These are phyloP conservation scores for Myrmecophaga tridactyla DNA, from an alignment of 2,113 vertebrate genomes.

Conservation along the genomic window DNA sequence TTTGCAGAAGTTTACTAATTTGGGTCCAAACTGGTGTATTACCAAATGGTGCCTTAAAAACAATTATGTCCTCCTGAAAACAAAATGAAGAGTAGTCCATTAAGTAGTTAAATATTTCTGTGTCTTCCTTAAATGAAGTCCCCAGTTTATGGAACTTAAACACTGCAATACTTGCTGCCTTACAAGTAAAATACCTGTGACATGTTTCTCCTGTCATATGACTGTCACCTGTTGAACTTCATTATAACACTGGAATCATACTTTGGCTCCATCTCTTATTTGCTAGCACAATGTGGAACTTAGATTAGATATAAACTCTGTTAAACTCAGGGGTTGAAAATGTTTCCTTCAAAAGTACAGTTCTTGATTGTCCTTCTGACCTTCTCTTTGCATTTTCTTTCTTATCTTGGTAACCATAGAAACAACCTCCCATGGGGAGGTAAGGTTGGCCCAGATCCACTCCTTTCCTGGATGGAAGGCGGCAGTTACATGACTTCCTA, in stretches of 20 bases:
- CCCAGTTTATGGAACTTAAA: neutral
- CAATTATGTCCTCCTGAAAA: neutral
- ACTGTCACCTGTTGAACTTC: neutral
- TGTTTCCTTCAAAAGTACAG: neutral
- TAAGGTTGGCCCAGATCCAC: neutral
- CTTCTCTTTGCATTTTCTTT: slow-evolving; percentile 17
- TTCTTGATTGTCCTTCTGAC: slow-evolving; percentile 6
- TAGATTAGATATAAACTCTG: slow-evolving; percentile 56
- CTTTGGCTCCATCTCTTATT: slow-evolving; percentile 37
- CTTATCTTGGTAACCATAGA: slow-evolving; percentile 47
- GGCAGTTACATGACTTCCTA: neutral
- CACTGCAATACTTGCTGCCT: neutral
- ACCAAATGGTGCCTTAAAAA: neutral
- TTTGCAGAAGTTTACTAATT: slow-evolving; percentile 15
- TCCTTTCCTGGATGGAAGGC: neutral
- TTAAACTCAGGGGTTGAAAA: slow-evolving; percentile 24
- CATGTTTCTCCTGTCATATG: neutral
- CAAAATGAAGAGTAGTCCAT: neutral
- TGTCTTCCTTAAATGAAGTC: neutral
- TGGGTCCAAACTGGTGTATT: neutral
- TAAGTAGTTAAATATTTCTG: neutral
- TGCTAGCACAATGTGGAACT: neutral
- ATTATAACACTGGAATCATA: neutral
- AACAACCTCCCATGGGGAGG: neutral
- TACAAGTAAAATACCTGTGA: neutral